Evolutionary conservation across 2,113 vertebrate species (phyloP).

Genomic region (Corythoichthys haematopterus): DNA sequence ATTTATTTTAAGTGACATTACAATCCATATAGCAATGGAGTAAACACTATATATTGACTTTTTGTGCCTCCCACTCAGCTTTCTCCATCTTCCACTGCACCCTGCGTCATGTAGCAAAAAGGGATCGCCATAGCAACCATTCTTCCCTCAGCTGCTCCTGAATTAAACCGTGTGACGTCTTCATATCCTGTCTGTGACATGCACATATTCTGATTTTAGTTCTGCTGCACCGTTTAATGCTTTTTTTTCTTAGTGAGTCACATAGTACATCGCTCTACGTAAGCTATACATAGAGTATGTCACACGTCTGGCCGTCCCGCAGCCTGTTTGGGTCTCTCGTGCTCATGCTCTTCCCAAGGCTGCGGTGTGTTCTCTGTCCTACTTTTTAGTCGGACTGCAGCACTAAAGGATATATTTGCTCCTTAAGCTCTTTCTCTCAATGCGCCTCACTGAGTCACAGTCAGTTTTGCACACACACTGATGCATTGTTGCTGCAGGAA

Average conservation of each 20-base stretch:
- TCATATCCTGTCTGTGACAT: slow-evolving; percentile 56
- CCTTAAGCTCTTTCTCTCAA: slow-evolving; percentile 30
- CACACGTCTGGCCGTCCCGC: slow-evolving; percentile 6
- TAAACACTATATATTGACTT: not conserved
- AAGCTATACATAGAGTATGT: not conserved
- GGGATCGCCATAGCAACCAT: slow-evolving; percentile 49
- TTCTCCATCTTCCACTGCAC: slow-evolving; percentile 34
- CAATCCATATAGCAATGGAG: not conserved
- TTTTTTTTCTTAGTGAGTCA: slow-evolving; percentile 11
- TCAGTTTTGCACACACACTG: not conserved
- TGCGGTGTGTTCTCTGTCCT: slow-evolving; percentile 39
- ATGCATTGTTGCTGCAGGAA: not conserved
- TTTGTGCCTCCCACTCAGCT: slow-evolving; percentile 36
- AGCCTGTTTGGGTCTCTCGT: slow-evolving; percentile 20
- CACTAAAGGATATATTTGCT: slow-evolving; percentile 32
- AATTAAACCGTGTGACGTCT: slow-evolving; percentile 49
- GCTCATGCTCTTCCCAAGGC: slow-evolving; percentile 26
- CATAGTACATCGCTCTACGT: slow-evolving; percentile 2
- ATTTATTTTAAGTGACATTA: not conserved
- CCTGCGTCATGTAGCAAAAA: slow-evolving; percentile 51
- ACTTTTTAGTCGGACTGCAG: slow-evolving; percentile 46
- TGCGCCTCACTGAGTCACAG: not conserved
- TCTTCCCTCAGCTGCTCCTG: slow-evolving; percentile 46
- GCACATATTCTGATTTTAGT: slow-evolving; percentile 12
- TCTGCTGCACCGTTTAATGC: not conserved